Percentiles rank a stretch among this genome's conserved stretches.
Conservation (phyloP, 2,888 invertebrate species). For the Gasteruption jaculator region DNA sequence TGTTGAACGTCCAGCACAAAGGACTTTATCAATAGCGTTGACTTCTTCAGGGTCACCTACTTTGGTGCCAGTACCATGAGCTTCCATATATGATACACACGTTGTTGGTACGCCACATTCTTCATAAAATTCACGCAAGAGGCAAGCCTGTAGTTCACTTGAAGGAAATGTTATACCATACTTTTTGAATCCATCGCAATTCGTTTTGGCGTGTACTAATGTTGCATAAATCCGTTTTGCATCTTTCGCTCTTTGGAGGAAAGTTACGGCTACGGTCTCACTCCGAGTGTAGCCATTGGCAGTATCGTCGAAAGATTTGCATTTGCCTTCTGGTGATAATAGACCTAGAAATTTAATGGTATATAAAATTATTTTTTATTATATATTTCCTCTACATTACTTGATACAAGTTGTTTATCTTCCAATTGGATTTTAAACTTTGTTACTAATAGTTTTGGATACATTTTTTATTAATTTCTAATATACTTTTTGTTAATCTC, state of each 20-base stretch:
- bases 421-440: no score
- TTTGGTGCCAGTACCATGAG: conserved; percentile 72
- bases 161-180: conserved; percentile 37
- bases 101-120: conserved; percentile 54
- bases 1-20: conserved; percentile 69
- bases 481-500: no score
- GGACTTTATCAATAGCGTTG: conserved; percentile 73
- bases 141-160: conserved; percentile 40
- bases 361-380: no score
- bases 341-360: conserved; percentile 35
- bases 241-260: conserved; percentile 50
- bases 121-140: conserved; percentile 54
- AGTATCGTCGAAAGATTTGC: conserved; percentile 16
- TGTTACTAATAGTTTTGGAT: no score
- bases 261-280: conserved; percentile 51
- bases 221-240: conserved; percentile 56
- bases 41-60: conserved; percentile 93
- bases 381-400: neutral
- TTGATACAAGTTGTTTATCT: neutral
- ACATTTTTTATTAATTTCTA: no score
- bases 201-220: conserved; percentile 55
- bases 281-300: conserved; percentile 52
- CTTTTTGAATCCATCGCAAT: conserved; percentile 55
- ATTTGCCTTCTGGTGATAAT: conserved; percentile 58
- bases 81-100: conserved; percentile 57